A percentile compares a stretch with the other conserved stretches of the same genome.
Evolutionary conservation across 2,797 vertebrate genomes (phyloP).

Genomic region (Helarctos malayanus): DNA sequence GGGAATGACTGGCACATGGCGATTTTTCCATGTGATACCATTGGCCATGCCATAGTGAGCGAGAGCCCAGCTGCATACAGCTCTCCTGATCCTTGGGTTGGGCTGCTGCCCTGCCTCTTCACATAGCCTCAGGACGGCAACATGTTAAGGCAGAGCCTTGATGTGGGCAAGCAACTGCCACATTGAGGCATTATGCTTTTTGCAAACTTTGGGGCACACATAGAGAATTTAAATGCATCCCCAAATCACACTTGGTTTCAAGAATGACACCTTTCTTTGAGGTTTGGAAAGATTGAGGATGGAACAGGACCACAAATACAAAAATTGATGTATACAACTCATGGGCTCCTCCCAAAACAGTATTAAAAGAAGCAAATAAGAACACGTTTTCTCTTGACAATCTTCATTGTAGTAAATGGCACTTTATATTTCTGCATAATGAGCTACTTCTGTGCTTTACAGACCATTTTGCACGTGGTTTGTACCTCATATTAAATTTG

Average conservation of each 20-base stretch:
- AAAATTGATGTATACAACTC: neutral
- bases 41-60: neutral
- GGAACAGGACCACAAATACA: neutral
- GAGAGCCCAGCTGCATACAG: neutral
- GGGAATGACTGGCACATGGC: neutral
- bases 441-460: slow-evolving; percentile 41
- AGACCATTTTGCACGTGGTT: slow-evolving; percentile 8
- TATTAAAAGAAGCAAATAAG: neutral
- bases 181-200: neutral
- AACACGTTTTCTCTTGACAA: neutral
- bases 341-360: neutral
- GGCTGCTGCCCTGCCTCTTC: neutral
- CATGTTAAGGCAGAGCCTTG: neutral
- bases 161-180: neutral
- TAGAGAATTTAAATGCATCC: neutral
- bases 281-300: neutral
- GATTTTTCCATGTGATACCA: neutral
- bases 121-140: neutral
- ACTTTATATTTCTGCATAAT: slow-evolving; percentile 39
- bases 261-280: neutral
- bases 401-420: slow-evolving; percentile 34
- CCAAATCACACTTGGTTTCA: neutral
- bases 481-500: slow-evolving; percentile 60
- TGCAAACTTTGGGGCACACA: neutral
- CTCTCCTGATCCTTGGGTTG: neutral